phyloP scores from a whole-genome alignment of 2,797 vertebrate species.

The Thalassophryne amazonica region DNA sequence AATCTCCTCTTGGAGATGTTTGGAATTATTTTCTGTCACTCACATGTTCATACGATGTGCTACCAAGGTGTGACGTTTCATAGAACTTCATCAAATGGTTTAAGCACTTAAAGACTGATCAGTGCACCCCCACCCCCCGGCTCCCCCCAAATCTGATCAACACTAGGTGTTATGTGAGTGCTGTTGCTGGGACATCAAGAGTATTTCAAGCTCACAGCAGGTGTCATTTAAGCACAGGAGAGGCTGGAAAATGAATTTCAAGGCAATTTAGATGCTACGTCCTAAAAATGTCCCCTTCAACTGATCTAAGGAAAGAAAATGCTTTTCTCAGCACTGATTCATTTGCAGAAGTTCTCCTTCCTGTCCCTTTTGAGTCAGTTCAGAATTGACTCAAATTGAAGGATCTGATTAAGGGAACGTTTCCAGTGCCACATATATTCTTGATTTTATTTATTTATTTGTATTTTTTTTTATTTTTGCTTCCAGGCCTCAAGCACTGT shows the following conservation, averaged over 20 bases:
- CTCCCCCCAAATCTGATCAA: conserved; percentile 24
- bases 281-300: conserved; percentile 46
- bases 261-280: conserved; percentile 23
- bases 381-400: conserved; percentile 10
- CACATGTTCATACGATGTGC: too few relatives aligned
- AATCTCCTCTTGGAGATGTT: too few relatives aligned
- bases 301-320: conserved; percentile 35
- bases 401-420: conserved; percentile 3
- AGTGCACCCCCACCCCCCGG: too few relatives aligned
- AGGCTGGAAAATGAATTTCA: conserved; percentile 11
- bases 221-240: conserved; percentile 29
- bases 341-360: background rate
- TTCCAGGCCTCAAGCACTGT: conserved; percentile 54
- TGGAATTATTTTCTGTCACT: too few relatives aligned
- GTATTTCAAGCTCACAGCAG: background rate
- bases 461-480: background rate
- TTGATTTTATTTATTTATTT: conserved; percentile 22
- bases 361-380: background rate
- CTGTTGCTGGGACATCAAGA: conserved; percentile 7
- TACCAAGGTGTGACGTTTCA: too few relatives aligned
- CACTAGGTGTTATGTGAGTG: background rate
- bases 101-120: too few relatives aligned
- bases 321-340: conserved; percentile 41
- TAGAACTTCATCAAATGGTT: too few relatives aligned
- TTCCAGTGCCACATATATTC: background rate